A percentile compares a stretch with the other conserved stretches of the same genome.
phyloP scores from a whole-genome alignment of 2,888 invertebrate genomes.

The Patella caerulea region DNA sequence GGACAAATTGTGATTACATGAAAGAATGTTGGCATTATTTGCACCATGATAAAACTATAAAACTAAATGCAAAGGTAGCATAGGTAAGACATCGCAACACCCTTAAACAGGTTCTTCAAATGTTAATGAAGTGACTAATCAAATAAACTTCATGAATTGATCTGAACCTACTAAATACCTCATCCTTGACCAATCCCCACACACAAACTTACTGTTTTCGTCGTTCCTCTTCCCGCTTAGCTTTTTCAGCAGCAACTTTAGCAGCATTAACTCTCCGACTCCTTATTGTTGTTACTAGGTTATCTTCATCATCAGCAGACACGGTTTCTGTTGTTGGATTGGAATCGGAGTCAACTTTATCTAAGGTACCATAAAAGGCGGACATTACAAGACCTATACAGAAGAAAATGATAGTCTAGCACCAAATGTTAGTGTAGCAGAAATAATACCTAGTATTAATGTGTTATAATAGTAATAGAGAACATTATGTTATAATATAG shows the following conservation, averaged over 20 bases:
- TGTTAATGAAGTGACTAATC: no score
- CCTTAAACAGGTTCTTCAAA: no score
- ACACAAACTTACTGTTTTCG: conserved; percentile 36
- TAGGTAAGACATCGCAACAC: no score
- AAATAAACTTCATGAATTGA: no score
- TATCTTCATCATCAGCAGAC: conserved; percentile 46
- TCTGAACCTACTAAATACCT: no score
- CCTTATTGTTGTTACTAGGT: conserved; percentile 63
- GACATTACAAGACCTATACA: conserved; percentile 46
- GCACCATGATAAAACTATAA: no score
- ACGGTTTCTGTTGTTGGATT: conserved; percentile 37
- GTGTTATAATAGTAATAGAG: no score
- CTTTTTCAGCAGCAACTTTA: conserved; percentile 60
- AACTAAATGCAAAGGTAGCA: no score
- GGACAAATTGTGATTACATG: no score
- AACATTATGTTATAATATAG: no score
- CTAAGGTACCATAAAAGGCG: conserved; percentile 61
- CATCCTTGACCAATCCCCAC: no score
- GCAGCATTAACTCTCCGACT: conserved; percentile 62
- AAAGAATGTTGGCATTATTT: no score
- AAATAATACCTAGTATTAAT: neutral
- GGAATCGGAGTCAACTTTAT: conserved; percentile 39
- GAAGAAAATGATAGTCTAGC: conserved; percentile 8
- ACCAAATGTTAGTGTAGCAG: conserved; percentile 6
- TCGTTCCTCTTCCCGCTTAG: conserved; percentile 55